phyloP scores from a whole-genome alignment of 2,113 vertebrate species.

The Tichodroma muraria region DNA sequence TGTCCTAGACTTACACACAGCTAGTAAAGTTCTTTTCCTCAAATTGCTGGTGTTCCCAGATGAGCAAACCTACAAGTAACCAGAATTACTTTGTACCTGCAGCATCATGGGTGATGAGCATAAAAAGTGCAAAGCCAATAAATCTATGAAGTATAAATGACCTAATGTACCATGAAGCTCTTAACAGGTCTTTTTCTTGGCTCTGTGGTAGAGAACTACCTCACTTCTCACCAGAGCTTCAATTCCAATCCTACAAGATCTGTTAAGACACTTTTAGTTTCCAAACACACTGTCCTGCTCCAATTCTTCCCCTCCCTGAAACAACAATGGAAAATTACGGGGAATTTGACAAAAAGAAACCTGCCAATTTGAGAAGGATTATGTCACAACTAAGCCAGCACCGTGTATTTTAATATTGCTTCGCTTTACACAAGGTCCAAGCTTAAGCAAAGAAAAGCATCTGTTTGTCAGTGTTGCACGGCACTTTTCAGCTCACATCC shows the following conservation, averaged over 20 bases:
- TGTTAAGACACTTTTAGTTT: background rate
- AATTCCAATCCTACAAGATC: background rate
- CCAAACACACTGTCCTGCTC: background rate
- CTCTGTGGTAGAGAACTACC: fast-evolving
- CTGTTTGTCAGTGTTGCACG: background rate
- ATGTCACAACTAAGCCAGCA: background rate
- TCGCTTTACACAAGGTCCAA: background rate
- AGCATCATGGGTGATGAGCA: background rate
- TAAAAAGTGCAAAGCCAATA: background rate
- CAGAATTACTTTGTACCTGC: background rate
- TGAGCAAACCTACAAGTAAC: background rate
- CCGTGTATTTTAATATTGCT: background rate
- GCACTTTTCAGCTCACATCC: background rate
- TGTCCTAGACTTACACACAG: background rate
- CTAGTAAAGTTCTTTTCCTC: background rate
- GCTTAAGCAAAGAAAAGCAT: background rate
- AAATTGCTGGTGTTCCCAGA: background rate
- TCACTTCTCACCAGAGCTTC: background rate
- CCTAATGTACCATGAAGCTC: background rate
- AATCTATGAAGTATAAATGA: background rate
- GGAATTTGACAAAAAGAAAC: background rate
- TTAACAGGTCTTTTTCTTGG: background rate
- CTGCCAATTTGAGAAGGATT: background rate
- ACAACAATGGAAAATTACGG: background rate
- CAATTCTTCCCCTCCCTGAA: background rate